These are phyloP conservation scores for Tigriopus japonicus DNA, from an alignment of 1,140 invertebrate species.

Conservation along the genomic window DNA sequence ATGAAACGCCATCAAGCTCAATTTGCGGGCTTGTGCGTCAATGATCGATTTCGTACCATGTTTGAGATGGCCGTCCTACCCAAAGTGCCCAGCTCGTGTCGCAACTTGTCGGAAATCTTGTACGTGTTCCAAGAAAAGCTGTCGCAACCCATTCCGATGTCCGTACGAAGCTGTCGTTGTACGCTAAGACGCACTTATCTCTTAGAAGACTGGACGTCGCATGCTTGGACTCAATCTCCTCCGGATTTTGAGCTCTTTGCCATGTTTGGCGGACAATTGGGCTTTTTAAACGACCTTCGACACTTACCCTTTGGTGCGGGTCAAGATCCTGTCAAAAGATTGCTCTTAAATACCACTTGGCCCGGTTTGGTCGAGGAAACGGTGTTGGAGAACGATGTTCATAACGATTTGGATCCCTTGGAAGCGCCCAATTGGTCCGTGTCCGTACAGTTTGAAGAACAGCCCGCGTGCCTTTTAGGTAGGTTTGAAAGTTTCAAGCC, in stretches of 20 bases:
- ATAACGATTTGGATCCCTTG: conserved; percentile 67
- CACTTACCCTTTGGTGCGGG: conserved; percentile 58
- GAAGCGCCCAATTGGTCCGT: conserved; percentile 55
- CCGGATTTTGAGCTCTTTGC: background rate
- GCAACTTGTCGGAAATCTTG: background rate
- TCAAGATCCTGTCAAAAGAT: conserved; percentile 54
- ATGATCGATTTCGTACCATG: background rate
- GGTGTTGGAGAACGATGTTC: conserved; percentile 64
- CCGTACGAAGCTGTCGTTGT: background rate
- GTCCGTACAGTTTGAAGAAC: conserved; percentile 25
- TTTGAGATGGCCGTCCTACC: background rate
- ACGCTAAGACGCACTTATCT: background rate
- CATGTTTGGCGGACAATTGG: background rate
- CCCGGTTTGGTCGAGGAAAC: conserved; percentile 60
- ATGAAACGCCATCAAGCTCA: background rate
- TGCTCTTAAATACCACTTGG: conserved; percentile 70
- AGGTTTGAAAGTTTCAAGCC: background rate
- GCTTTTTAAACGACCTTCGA: background rate
- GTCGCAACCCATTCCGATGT: background rate
- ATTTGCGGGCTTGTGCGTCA: background rate
- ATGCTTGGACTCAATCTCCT: background rate
- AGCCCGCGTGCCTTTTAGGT: conserved; percentile 24
- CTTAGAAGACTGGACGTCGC: background rate
- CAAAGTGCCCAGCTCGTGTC: background rate
- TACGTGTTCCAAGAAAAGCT: background rate